Conservation (phyloP, 2,888 invertebrate species). For the Hemaris fuciformis region DNA sequence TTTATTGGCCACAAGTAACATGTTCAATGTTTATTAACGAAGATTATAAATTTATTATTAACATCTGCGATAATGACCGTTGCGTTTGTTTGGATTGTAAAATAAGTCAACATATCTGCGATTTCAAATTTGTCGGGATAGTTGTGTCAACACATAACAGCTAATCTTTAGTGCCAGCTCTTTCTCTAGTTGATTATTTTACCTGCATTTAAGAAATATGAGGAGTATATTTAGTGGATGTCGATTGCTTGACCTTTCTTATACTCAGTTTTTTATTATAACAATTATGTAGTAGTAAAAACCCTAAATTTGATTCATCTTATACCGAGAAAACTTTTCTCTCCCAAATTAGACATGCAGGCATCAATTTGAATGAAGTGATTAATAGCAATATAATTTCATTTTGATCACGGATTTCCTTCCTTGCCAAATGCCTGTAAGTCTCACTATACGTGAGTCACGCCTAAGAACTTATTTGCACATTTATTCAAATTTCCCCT, state of each 20-base stretch:
- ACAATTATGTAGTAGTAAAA: not conserved
- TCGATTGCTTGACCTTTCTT: too few species aligned
- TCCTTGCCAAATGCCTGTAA: not conserved
- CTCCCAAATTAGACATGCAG: not conserved
- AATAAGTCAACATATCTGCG: not conserved
- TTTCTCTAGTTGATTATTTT: too few species aligned
- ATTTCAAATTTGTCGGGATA: too few species aligned
- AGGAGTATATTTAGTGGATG: too few species aligned
- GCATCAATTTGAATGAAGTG: not conserved
- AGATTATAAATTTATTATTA: too few species aligned
- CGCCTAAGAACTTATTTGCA: not conserved
- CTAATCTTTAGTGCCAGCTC: too few species aligned
- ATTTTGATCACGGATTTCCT: conserved; percentile 1
- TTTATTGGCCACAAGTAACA: too few species aligned
- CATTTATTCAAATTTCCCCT: conserved; percentile 9
- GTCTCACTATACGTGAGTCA: conserved; percentile 1
- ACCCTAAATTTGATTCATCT: not conserved
- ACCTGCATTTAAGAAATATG: too few species aligned
- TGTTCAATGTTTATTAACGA: too few species aligned
- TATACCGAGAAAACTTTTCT: not conserved
- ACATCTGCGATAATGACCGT: too few species aligned
- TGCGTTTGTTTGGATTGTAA: too few species aligned
- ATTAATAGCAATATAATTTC: not conserved
- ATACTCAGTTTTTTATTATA: not conserved
- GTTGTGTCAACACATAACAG: too few species aligned